Base-by-base conservation (phyloP, 2,888 invertebrate genomes). In the Diarsia brunnea region DNA sequence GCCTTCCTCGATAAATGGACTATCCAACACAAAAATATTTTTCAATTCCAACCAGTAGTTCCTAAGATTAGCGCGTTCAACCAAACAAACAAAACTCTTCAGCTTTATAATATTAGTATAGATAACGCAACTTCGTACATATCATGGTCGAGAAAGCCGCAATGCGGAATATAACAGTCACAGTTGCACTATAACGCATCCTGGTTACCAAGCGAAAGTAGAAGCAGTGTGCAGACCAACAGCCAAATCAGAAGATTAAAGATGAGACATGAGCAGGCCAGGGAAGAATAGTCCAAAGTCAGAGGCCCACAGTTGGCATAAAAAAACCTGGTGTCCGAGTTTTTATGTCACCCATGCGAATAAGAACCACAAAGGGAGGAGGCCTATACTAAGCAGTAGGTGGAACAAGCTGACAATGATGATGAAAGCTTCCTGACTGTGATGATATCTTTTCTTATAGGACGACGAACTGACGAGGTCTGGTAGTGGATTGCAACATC, bases 131-230 rank as follows among this genome's bases (percentile, higher is more conserved):
- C 16, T 45, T 21, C 21, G n/a, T 67, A 8, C 24, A 19, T n/a
- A 19, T 31, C 53, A 45, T n/a, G 27, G 27, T 43, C 14, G 2
- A 19, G 53, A 14, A n/a, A 45, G 27, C 31, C 31, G 73, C 72
- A 72, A 31, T 72, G 73, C 73, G 45, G 73, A 58, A 11, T 73
- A 16, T 21, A 2, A n/a, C 14, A 7, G 19, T 31, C 16, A 2
- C 19, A 45, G 19, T 24, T 47, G 31, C n/a, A 43, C 45, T 71
- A n/a, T 14, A 7, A 31, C 11, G 11, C n/a, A 51, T 16, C 7
- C 16, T 8, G 2, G 24, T 24, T 24, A 55, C 24, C 55, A 7
- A 14, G 55, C 2, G 14, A 24, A 2, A 4, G 14, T 55, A 24
- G 14, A 24, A 24, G 14, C 55, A 14, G 55, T 55, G 5, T 55